Evolutionary conservation across 2,113 vertebrate species (phyloP).

Genomic region (Craseonycteris thonglongyai): DNA sequence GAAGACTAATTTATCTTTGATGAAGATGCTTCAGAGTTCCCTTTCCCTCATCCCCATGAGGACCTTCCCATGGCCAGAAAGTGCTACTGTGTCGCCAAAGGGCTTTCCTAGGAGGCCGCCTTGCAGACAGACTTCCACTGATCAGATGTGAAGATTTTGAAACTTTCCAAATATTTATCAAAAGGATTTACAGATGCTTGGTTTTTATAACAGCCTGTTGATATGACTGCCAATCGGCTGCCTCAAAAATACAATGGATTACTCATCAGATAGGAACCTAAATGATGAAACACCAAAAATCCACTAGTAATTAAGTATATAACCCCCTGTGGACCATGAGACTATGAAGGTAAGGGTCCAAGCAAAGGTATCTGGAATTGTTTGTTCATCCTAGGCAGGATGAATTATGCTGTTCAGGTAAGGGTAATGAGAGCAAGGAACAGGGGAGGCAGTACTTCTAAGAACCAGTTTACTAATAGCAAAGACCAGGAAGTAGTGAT

Average conservation of each 20-base stretch:
- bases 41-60: neutral
- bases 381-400: neutral
- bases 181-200: conserved; percentile 44
- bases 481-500: neutral
- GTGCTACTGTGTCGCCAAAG: neutral
- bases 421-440: neutral
- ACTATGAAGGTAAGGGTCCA: neutral
- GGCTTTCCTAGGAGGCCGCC: conserved; percentile 40
- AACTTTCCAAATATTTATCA: conserved; percentile 64
- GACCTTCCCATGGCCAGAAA: neutral
- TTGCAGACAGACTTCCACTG: neutral
- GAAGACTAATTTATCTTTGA: neutral
- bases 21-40: neutral
- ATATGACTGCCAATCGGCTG: conserved; percentile 4
- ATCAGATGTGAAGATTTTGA: conserved; percentile 39
- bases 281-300: neutral
- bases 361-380: neutral
- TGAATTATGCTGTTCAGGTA: neutral
- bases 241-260: conserved; percentile 12
- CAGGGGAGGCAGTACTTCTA: neutral
- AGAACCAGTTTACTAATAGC: neutral
- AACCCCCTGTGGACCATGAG: neutral
- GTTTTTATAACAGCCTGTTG: conserved; percentile 39
- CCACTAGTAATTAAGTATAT: neutral
- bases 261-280: neutral